A percentile compares a stretch with the other conserved stretches of the same genome.
phyloP scores from a whole-genome alignment of 1,140 invertebrate genomes.

The Ectropis grisescens region DNA sequence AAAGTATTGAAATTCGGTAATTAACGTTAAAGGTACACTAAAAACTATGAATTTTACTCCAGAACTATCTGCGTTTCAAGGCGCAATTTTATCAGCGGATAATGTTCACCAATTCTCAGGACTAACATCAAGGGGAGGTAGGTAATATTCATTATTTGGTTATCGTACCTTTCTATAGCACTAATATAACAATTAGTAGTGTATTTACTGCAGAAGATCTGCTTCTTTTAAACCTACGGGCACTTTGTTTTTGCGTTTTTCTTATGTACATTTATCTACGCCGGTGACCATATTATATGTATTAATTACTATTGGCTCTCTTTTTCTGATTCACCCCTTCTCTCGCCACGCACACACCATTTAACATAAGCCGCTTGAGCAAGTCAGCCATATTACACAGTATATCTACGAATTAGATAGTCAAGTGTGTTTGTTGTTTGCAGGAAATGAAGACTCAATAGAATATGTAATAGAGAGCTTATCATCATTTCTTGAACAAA shows the following conservation, averaged over 20 bases:
- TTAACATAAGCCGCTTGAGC: too few species aligned
- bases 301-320: too few species aligned
- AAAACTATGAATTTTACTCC: conserved; percentile 52
- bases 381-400: too few species aligned
- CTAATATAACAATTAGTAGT: background rate
- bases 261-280: background rate
- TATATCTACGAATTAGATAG: too few species aligned
- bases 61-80: conserved; percentile 43
- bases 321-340: too few species aligned
- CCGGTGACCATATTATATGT: too few species aligned
- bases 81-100: conserved; percentile 40
- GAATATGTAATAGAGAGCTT: conserved; percentile 27
- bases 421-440: too few species aligned
- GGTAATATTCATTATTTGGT: conserved; percentile 4
- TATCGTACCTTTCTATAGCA: too few species aligned
- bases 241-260: background rate
- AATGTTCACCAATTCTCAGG: conserved; percentile 34
- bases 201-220: background rate
- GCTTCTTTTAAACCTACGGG: background rate
- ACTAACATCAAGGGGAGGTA: conserved; percentile 45
- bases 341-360: too few species aligned
- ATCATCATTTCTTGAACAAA: conserved; percentile 27
- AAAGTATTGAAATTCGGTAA: too few species aligned
- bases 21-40: too few species aligned
- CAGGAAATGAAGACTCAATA: conserved; percentile 55